A percentile compares a stretch with the other conserved stretches of the same genome.
These are phyloP conservation scores for Masticophis lateralis DNA, from an alignment of 2,797 vertebrate species.

Conservation along the genomic window DNA sequence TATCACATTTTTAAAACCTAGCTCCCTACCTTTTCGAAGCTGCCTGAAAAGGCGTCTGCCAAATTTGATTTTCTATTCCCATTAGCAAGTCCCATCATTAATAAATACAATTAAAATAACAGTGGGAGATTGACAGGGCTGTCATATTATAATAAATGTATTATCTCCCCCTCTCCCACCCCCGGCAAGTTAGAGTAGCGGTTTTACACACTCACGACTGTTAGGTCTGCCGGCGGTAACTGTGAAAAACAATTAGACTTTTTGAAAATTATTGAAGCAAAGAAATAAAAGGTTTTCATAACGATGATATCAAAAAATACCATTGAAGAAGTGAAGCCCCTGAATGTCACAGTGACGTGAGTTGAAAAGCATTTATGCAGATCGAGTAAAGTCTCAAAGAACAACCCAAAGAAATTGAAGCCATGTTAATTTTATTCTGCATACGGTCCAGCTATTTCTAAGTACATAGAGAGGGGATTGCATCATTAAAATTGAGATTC, in stretches of 20 bases:
- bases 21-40: not conserved
- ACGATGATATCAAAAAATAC: not conserved
- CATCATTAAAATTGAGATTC: not conserved
- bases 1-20: not conserved
- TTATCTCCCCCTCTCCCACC: conserved; percentile 5
- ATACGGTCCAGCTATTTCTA: not conserved
- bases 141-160: conserved; percentile 33
- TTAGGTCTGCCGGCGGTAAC: not conserved
- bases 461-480: not conserved
- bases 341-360: not conserved
- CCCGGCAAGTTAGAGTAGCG: conserved; percentile 6
- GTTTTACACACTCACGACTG: conserved; percentile 10
- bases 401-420: not conserved
- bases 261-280: not conserved
- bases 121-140: conserved; percentile 43
- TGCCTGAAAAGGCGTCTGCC: not conserved
- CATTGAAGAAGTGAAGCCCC: not conserved
- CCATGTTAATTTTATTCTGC: not conserved
- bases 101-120: conserved; percentile 45
- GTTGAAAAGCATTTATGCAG: not conserved
- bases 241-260: not conserved
- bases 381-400: not conserved
- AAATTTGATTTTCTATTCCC: conserved; percentile 26
- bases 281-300: not conserved
- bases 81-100: conserved; percentile 23